Base-by-base conservation (phyloP, 2,888 invertebrate genomes). In the Tenthredo scrophulariae region DNA sequence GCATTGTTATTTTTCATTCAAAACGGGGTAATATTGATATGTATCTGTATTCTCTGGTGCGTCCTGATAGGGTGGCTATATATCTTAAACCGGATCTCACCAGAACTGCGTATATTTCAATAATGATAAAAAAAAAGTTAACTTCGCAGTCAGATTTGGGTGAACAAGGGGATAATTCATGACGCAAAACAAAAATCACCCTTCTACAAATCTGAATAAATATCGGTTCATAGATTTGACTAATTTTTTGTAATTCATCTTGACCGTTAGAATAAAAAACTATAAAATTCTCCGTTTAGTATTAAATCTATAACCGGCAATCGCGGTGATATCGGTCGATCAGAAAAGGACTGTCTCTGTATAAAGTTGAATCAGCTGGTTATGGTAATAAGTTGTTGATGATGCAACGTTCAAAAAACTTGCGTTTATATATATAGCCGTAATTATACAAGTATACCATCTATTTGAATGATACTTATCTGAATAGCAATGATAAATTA, bases 361-460 rank as follows among this genome's bases (percentile, higher is more conserved):
- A 43, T 22, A 43, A 43, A n/a, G 22, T 10, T 26, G 3, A 2
- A n/a, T 3, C 40, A 40, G 26, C 80, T 29, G 62, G 80, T 80
- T 80, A 80, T 80, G 62, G 22, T 62, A 80, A 80, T 80, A 4
- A 62, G 80, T 77, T 77, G 77, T 80, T 80, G 62, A 80, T 80
- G 80, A 80, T 40, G 80, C 62, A 80, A 80, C 62, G 2, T 62
- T 62, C 4, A 26, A 37, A 15, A 6, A 40, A 40, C 37, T 80
- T 80, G 62, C 62, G 22, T 80, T 15, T 18, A 77, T 18, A 37
- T 37, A 37, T 37, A 13, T 33, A 22, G 10, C 46, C 7, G 18
- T 77, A 29, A 54, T 15, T 26, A n/a, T 26, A 46, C 26, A 13
- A 9, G 40, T n/a, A 54, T 54, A 54, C 9, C 33, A 37, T 40